Conservation (phyloP, 2,113 vertebrate species). For the Sporophila hypoxantha region DNA sequence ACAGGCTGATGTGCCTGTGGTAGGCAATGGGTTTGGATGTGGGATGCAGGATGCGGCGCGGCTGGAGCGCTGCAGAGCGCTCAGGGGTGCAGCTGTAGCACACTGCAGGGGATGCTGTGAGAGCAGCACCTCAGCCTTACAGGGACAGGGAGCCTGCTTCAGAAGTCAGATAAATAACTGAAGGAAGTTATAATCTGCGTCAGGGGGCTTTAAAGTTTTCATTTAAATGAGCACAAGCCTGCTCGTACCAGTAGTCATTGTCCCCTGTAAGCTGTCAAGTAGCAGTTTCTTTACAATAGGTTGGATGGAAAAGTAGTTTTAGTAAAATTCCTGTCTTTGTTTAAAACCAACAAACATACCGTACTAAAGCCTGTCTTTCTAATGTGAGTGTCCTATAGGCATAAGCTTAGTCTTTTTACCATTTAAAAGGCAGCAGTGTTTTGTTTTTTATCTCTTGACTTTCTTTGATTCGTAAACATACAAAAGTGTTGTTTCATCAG, state of each 20-base stretch:
- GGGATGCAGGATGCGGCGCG: background rate
- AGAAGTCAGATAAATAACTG: background rate
- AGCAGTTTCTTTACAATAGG: background rate
- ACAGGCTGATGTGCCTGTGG: background rate
- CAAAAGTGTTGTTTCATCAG: background rate
- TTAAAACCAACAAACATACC: background rate
- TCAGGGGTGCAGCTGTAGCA: background rate
- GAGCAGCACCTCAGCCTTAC: background rate
- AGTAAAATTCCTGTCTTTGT: background rate
- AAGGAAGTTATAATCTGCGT: background rate
- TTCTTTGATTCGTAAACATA: background rate
- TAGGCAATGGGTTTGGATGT: background rate
- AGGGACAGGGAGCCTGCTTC: background rate
- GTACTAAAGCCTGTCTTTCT: background rate
- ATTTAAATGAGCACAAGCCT: background rate
- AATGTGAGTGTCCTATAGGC: background rate
- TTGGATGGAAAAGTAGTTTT: background rate
- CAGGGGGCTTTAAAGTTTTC: accelerated
- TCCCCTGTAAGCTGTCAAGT: background rate
- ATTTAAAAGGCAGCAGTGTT: background rate
- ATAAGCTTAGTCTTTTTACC: background rate
- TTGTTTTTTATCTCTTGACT: background rate
- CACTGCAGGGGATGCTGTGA: background rate
- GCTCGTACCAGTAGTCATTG: background rate
- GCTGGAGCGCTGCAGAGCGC: background rate